Evolutionary conservation across 1,140 invertebrate genomes (phyloP).

Genomic region (Ectropis grisescens): DNA sequence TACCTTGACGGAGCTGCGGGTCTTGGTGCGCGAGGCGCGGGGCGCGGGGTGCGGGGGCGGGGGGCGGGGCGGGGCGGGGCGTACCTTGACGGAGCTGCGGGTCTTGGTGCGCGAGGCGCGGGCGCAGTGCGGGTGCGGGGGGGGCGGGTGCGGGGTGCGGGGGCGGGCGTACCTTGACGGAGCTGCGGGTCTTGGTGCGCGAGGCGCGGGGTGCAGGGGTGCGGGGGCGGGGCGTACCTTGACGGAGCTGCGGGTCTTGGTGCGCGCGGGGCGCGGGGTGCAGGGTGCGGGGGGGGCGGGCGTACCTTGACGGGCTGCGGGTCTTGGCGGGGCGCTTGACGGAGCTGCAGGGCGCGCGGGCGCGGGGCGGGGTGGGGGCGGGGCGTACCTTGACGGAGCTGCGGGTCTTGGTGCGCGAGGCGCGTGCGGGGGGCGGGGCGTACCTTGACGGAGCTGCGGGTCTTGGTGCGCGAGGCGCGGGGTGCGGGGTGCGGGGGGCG

Average conservation of each 20-base stretch:
- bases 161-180: constrained; percentile 56
- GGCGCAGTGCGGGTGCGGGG: background rate
- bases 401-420: constrained; percentile 34
- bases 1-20: constrained; percentile 51
- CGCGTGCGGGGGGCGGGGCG: constrained; percentile 7
- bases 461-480: too few species aligned
- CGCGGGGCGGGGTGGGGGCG: constrained; percentile 1
- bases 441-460: too few species aligned
- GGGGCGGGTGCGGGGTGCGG: too few species aligned
- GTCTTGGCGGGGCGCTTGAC: constrained; percentile 53
- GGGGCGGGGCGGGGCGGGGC: constrained; percentile 46
- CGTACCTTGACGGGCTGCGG: constrained; percentile 40
- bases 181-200: constrained; percentile 35
- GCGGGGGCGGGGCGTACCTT: constrained; percentile 45
- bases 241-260: constrained; percentile 38
- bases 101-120: constrained; percentile 37
- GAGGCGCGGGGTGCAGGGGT: constrained; percentile 41
- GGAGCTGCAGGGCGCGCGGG: constrained; percentile 25
- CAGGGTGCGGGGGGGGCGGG: too few species aligned
- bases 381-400: constrained; percentile 47
- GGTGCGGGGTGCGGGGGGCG: too few species aligned
- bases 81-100: constrained; percentile 50
- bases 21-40: constrained; percentile 35
- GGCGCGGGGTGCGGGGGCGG: constrained; percentile 45
- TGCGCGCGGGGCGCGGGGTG: constrained; percentile 28